Percentiles rank a stretch among this genome's conserved stretches.
Conservation (phyloP, 2,888 invertebrate species). For the Meloe dianella region DNA sequence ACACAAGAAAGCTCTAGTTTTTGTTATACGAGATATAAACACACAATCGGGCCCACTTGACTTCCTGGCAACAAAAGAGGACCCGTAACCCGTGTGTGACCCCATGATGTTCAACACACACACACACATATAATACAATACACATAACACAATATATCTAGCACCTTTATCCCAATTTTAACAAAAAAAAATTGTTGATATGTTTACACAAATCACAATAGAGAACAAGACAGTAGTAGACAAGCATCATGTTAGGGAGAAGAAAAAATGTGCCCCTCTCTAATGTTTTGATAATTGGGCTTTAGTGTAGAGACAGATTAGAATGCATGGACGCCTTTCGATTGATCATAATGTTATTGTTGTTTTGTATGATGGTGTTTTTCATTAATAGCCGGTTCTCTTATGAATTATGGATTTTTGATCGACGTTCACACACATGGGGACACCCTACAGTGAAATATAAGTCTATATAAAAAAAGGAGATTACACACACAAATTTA, state of each 20-base stretch:
- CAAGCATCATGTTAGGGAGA: too few species aligned
- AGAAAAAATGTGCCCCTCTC: neutral
- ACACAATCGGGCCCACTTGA: constrained; percentile 8
- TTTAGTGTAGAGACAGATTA: constrained; percentile 1
- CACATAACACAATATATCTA: neutral
- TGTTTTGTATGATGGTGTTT: neutral
- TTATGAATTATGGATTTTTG: constrained; percentile 12
- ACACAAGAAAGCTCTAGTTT: constrained; percentile 1
- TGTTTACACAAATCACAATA: constrained; percentile 8
- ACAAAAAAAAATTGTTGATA: neutral
- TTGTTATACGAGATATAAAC: neutral
- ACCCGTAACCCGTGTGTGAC: constrained; percentile 13
- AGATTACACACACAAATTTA: neutral
- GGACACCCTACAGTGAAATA: neutral
- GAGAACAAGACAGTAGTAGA: neutral
- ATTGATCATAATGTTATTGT: neutral
- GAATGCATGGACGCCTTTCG: constrained; percentile 11
- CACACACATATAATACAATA: neutral
- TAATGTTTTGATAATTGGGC: constrained; percentile 1
- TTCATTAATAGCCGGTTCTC: constrained; percentile 6
- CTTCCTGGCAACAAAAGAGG: constrained; percentile 10
- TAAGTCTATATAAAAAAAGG: too few species aligned
- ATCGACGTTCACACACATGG: constrained; percentile 9
- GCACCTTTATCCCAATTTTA: constrained; percentile 7
- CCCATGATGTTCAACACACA: neutral